Conservation (phyloP, 1,140 invertebrate genomes). For the Drosophila nebulosa region DNA sequence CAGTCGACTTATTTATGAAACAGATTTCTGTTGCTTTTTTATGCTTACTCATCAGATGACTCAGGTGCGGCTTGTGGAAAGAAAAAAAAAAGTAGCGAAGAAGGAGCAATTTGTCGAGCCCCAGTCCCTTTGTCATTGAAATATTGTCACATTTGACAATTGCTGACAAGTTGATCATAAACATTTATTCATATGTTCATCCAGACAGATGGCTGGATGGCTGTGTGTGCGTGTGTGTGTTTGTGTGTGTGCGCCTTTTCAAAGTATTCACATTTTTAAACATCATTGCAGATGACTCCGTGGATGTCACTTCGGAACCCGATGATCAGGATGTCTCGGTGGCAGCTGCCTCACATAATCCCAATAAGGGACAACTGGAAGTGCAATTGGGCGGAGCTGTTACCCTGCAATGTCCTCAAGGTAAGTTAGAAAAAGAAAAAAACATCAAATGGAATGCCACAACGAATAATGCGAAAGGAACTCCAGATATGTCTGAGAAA, state of each 20-base stretch:
- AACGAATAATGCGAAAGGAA: background rate
- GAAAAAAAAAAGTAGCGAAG: background rate
- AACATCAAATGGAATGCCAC: slow-evolving; percentile 36
- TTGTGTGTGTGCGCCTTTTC: no score
- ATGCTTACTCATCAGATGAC: slow-evolving; percentile 33
- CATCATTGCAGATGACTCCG: slow-evolving; percentile 84
- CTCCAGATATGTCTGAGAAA: background rate
- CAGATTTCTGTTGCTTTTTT: background rate
- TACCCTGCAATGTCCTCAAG: slow-evolving; percentile 90
- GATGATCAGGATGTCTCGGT: slow-evolving; percentile 81
- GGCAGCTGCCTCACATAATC: slow-evolving; percentile 78
- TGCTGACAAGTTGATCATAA: slow-evolving; percentile 48
- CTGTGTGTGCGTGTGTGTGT: no score
- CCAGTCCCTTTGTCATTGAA: slow-evolving; percentile 54
- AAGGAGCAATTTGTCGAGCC: slow-evolving; percentile 51
- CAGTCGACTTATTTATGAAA: background rate
- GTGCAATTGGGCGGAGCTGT: slow-evolving; percentile 92
- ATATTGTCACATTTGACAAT: slow-evolving; percentile 72
- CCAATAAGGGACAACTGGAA: slow-evolving; percentile 86
- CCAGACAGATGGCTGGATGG: slow-evolving; percentile 14
- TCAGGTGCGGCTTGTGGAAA: slow-evolving; percentile 42
- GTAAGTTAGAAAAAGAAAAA: slow-evolving; percentile 68
- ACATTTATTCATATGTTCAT: slow-evolving; percentile 28
- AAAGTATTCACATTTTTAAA: no score
- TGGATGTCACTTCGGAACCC: slow-evolving; percentile 84